phyloP scores from a whole-genome alignment of 2,888 invertebrate genomes.

The Drosophila merina region DNA sequence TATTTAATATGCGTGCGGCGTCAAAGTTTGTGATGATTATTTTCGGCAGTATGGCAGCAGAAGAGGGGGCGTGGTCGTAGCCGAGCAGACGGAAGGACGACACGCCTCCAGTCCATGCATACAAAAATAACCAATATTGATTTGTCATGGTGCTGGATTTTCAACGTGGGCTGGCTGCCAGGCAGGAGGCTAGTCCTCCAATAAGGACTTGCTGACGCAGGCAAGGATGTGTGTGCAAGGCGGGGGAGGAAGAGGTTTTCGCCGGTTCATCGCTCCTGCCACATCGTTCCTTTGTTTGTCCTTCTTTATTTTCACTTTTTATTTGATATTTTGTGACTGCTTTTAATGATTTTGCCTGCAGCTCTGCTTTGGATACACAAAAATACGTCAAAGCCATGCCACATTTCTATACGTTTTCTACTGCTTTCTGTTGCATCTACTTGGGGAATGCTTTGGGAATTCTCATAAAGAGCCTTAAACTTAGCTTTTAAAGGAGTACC shows the following conservation, averaged over 20 bases:
- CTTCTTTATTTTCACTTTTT: conserved; percentile 23
- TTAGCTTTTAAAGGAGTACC: no score
- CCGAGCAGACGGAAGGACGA: conserved; percentile 17
- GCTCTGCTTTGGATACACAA: conserved; percentile 24
- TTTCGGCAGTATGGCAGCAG: conserved; percentile 54
- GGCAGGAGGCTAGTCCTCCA: neutral
- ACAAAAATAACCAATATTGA: conserved; percentile 78
- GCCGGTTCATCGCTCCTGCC: neutral
- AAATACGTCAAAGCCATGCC: conserved; percentile 11
- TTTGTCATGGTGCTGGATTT: conserved; percentile 56
- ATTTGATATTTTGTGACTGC: conserved; percentile 21
- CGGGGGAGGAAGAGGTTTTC: neutral
- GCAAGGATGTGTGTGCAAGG: neutral
- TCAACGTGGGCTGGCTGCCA: conserved; percentile 15
- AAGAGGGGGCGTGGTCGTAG: conserved; percentile 2
- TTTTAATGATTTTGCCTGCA: conserved; percentile 51
- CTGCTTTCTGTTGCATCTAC: conserved; percentile 6
- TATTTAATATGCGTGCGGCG: conserved; percentile 78
- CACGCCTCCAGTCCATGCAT: conserved; percentile 73
- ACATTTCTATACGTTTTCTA: neutral
- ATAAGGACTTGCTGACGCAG: conserved; percentile 1
- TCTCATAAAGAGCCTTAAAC: no score
- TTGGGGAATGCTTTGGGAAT: neutral
- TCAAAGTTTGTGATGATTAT: conserved; percentile 77
- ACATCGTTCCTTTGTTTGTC: conserved; percentile 20